These are phyloP conservation scores for Ditula angustiorana DNA, from an alignment of 2,888 invertebrate species.

Conservation along the genomic window DNA sequence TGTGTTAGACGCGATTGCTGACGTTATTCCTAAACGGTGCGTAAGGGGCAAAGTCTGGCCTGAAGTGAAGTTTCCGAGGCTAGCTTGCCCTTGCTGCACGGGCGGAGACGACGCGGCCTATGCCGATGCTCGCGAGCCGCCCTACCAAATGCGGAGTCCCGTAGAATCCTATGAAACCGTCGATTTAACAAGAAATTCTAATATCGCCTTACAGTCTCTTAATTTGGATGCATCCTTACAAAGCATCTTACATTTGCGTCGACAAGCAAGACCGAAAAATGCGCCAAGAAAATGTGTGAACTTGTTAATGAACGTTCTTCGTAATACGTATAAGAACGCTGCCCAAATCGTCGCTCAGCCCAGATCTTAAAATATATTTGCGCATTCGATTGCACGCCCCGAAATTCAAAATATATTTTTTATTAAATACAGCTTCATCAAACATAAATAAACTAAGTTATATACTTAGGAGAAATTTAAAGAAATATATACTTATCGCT, in stretches of 20 bases:
- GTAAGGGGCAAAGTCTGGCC: constrained; percentile 44
- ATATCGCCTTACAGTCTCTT: constrained; percentile 48
- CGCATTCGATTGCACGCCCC: too few species aligned
- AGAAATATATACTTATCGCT: too few species aligned
- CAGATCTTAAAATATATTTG: background rate
- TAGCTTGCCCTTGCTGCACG: constrained; percentile 69
- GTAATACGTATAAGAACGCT: constrained; percentile 63
- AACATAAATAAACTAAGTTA: too few species aligned
- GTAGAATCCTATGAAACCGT: constrained; percentile 66
- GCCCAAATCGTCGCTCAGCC: constrained; percentile 43
- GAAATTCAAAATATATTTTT: too few species aligned
- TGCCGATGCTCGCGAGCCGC: constrained; percentile 43
- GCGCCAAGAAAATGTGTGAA: constrained; percentile 54
- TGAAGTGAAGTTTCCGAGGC: constrained; percentile 52
- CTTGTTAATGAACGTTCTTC: constrained; percentile 55
- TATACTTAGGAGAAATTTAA: too few species aligned
- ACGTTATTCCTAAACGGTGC: background rate
- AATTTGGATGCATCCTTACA: constrained; percentile 66
- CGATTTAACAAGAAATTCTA: constrained; percentile 54
- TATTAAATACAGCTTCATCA: too few species aligned
- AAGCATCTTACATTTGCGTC: constrained; percentile 64
- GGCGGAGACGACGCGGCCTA: constrained; percentile 56
- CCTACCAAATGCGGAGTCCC: constrained; percentile 47
- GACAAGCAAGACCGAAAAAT: constrained; percentile 47
- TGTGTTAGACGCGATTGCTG: background rate